Conservation (phyloP, 1,140 invertebrate genomes). For the Panagrolaimus sp. region DNA sequence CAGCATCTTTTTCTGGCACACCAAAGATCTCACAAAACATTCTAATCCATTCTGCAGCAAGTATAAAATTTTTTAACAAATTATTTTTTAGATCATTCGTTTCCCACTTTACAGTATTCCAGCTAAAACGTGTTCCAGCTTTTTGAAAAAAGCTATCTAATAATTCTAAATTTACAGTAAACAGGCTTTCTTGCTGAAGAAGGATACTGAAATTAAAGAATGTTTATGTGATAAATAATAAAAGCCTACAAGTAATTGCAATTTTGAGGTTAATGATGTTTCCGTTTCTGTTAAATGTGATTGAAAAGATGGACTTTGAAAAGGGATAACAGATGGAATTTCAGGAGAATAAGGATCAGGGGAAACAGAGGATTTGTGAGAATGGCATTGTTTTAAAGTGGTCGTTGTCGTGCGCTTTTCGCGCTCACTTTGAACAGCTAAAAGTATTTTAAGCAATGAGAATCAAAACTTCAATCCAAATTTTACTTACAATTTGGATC, state of each 20-base stretch:
- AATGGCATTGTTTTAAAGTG: neutral
- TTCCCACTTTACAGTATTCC: too few relatives aligned
- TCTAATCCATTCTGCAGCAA: too few relatives aligned
- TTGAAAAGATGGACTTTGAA: neutral
- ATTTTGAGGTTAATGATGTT: neutral
- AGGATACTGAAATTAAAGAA: neutral
- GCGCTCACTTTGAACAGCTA: conserved; percentile 9
- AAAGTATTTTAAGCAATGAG: too few relatives aligned
- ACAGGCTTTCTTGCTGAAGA: neutral
- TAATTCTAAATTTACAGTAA: too few relatives aligned
- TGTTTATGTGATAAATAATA: neutral
- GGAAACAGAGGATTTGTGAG: neutral
- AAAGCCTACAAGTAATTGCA: neutral
- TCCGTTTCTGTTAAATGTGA: neutral
- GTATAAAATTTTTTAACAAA: too few relatives aligned
- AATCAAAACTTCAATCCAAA: neutral
- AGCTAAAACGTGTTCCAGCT: too few relatives aligned
- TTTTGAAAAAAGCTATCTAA: too few relatives aligned
- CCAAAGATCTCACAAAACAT: too few relatives aligned
- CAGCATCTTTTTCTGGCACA: too few relatives aligned
- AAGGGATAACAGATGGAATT: neutral
- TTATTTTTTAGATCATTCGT: too few relatives aligned
- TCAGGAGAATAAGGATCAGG: neutral
- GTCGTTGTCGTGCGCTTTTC: neutral
- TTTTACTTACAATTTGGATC: neutral